A percentile compares a stretch with the other conserved stretches of the same genome.
Conservation (phyloP, 2,888 invertebrate species). For the Himalopsyche anomala region DNA sequence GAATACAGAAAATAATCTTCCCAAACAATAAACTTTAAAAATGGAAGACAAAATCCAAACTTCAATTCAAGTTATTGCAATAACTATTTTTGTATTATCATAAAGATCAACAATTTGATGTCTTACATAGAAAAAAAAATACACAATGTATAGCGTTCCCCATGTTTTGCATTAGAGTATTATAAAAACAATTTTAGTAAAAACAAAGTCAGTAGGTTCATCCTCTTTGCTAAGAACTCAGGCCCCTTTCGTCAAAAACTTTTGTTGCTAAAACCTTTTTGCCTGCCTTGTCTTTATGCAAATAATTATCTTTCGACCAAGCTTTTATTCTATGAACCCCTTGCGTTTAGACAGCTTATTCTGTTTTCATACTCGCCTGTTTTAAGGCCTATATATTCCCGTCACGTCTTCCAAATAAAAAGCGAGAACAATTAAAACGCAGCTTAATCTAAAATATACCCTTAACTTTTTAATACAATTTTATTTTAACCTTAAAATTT, state of each 20-base stretch:
- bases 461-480: slow-evolving; percentile 52
- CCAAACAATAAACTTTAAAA: too few relatives aligned
- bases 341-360: slow-evolving; percentile 60
- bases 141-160: too few relatives aligned
- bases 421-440: slow-evolving; percentile 60
- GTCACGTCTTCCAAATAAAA: slow-evolving; percentile 56
- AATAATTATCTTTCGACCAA: slow-evolving; percentile 65
- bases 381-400: slow-evolving; percentile 54
- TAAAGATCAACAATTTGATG: too few relatives aligned
- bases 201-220: slow-evolving; percentile 57
- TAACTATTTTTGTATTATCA: too few relatives aligned
- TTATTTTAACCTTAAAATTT: slow-evolving; percentile 49
- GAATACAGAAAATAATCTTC: too few relatives aligned
- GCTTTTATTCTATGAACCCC: slow-evolving; percentile 58
- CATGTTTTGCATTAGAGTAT: too few relatives aligned
- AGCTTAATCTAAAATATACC: slow-evolving; percentile 49
- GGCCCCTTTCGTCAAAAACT: slow-evolving; percentile 64
- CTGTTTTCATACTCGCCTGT: slow-evolving; percentile 52
- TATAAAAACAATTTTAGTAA: background rate
- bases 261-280: slow-evolving; percentile 62
- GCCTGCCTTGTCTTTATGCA: slow-evolving; percentile 64
- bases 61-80: too few relatives aligned
- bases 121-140: too few relatives aligned
- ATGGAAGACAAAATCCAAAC: too few relatives aligned
- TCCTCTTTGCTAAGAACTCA: slow-evolving; percentile 50